phyloP scores from a whole-genome alignment of 2,797 vertebrate genomes.

The Enteromius trimaculatus region DNA sequence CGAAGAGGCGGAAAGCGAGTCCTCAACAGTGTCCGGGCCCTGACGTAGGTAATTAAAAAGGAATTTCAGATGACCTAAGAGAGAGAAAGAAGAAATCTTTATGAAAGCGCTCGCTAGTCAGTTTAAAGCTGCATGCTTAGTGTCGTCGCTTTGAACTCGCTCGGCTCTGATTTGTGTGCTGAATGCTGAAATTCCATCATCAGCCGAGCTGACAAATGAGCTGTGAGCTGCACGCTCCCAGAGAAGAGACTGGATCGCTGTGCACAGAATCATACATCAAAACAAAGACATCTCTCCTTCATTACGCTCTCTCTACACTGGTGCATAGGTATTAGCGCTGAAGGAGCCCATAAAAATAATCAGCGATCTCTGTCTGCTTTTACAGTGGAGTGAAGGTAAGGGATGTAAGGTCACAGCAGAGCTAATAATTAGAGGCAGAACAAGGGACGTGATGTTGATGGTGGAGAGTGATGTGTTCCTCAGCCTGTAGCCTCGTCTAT shows the following conservation, averaged over 20 bases:
- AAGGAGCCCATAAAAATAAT: slow-evolving; percentile 41
- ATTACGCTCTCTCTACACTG: slow-evolving; percentile 55
- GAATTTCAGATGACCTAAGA: slow-evolving; percentile 62
- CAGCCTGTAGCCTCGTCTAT: slow-evolving; percentile 52
- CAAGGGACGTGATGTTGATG: slow-evolving; percentile 25
- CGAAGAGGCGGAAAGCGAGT: slow-evolving; percentile 24
- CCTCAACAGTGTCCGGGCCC: slow-evolving; percentile 50
- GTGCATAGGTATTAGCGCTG: slow-evolving; percentile 39
- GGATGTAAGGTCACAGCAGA: slow-evolving; percentile 59
- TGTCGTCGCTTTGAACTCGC: slow-evolving; percentile 69
- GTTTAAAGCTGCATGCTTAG: slow-evolving; percentile 63
- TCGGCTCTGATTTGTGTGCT: slow-evolving; percentile 61
- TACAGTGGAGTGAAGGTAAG: slow-evolving; percentile 53
- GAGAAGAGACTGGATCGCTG: slow-evolving; percentile 45
- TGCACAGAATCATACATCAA: slow-evolving; percentile 55
- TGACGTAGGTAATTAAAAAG: slow-evolving; percentile 71
- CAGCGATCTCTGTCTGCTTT: slow-evolving; percentile 28
- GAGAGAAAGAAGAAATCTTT: slow-evolving; percentile 35
- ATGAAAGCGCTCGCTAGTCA: slow-evolving; percentile 54
- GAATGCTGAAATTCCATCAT: slow-evolving; percentile 58
- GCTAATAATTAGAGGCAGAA: slow-evolving; percentile 53
- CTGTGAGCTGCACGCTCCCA: slow-evolving; percentile 34
- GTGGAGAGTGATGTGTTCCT: slow-evolving; percentile 21
- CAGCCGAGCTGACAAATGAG: slow-evolving; percentile 55
- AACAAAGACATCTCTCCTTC: slow-evolving; percentile 54